These are phyloP conservation scores for Steinernema carpocapsae DNA, from an alignment of 2,888 invertebrate species.

Conservation along the genomic window DNA sequence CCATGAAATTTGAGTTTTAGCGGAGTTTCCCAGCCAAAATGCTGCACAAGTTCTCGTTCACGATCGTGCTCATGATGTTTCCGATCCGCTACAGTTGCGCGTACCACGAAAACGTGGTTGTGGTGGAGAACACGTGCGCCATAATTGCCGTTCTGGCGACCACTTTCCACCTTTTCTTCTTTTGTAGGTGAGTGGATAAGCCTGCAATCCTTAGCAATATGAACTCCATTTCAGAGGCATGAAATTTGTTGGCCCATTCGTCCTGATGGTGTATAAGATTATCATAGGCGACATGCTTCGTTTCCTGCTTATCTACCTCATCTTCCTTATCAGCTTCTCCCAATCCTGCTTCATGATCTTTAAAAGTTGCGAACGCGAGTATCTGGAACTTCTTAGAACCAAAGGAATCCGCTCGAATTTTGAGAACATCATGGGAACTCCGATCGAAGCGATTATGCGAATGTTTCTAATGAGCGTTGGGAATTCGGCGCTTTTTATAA, in stretches of 20 bases:
- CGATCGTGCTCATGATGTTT: constrained; percentile 84
- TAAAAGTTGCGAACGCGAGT: constrained; percentile 47
- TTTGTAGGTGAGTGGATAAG: constrained; percentile 48
- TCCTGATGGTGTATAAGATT: constrained; percentile 98
- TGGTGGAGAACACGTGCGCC: constrained; percentile 55
- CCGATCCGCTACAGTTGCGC: constrained; percentile 76
- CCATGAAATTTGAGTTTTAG: too few species aligned
- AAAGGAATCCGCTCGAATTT: constrained; percentile 37
- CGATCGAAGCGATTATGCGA: constrained; percentile 80
- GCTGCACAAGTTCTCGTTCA: constrained; percentile 90
- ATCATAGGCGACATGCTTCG: constrained; percentile 91
- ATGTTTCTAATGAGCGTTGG: constrained; percentile 98
- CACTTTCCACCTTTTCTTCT: constrained; percentile 59
- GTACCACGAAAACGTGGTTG: constrained; percentile 46
- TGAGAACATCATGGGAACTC: constrained; percentile 55
- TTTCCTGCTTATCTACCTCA: constrained; percentile 93
- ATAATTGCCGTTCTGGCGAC: constrained; percentile 54
- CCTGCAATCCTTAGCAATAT: not conserved
- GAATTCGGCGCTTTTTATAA: constrained; percentile 94
- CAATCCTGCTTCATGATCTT: constrained; percentile 76
- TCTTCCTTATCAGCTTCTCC: constrained; percentile 95
- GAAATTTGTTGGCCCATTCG: constrained; percentile 88
- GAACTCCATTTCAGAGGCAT: constrained; percentile 75
- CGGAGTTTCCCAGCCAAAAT: constrained; percentile 81
- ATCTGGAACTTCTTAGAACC: not conserved